Base-by-base conservation (phyloP, 2,113 vertebrate species). In the Heptranchias perlo region DNA sequence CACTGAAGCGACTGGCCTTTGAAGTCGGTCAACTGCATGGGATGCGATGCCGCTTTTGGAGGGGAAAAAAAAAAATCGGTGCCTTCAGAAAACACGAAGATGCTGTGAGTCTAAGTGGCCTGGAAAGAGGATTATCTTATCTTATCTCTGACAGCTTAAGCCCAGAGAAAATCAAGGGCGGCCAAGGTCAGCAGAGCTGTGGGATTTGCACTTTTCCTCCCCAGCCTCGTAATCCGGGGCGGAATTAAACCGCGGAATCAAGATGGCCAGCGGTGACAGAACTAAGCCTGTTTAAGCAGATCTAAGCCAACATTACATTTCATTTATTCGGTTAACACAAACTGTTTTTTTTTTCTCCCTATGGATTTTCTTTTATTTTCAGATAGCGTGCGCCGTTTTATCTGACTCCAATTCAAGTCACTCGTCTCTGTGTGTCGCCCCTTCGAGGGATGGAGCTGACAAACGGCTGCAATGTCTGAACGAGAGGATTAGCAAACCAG, bases 91-190 rank as follows among this genome's bases (percentile, higher is more conserved):
- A 31, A 52, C 64, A 69, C 23, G 23, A 52, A 69, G 64, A 73
- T 95, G 93, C 58, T 49, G n/a, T 3, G 93, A 67, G 62, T 95
- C 13, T 47, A 31, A 69, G 93, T 95, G 93, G 31, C n/a, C 64
- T 49, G 94, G 64, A 95, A 69, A 69, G 94, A 95, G 64, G 94
- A 95, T 95, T 95, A 69, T 95, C 52, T 14, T 94, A 69, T 14
- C 62, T 95, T 44, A 95, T 95, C 93, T 95, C 47, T 69, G 93
- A 95, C 93, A 69, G 93, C 65, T 95, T 95, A 69, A 67, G 93
- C 62, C 62, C 11, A 49, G 93, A 67, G 39, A 67, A 94, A 94
- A 69, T 47, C 93, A 95, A 95, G 47, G 89, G 89, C 89, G 23
- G 89, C 58, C 89, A 93, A 93, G 89, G 89, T 62, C 89, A 64